phyloP scores from a whole-genome alignment of 2,888 invertebrate genomes.

The Ephialtes manifestator region DNA sequence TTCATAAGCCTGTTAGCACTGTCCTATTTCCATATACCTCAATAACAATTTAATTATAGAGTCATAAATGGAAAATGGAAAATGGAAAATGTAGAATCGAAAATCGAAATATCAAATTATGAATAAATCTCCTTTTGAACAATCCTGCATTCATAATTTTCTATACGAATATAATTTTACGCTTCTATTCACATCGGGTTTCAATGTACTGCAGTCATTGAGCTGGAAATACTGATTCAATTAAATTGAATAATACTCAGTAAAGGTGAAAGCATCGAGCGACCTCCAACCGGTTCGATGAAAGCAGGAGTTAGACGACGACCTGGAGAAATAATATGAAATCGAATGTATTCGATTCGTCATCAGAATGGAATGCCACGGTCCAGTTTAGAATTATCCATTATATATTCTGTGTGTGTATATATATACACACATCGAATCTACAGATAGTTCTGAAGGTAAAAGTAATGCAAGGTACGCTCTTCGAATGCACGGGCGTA shows the following conservation, averaged over 20 bases:
- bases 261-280: neutral
- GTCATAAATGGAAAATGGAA: neutral
- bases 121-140: conserved; percentile 11
- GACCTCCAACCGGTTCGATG: too few relatives aligned
- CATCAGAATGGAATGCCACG: neutral
- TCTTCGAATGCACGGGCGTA: conserved; percentile 72
- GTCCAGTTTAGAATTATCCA: neutral
- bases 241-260: conserved; percentile 21
- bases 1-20: too few relatives aligned
- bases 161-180: conserved; percentile 7
- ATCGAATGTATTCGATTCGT: neutral
- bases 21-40: too few relatives aligned
- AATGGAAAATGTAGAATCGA: neutral
- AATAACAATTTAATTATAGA: neutral
- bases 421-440: too few relatives aligned
- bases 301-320: neutral
- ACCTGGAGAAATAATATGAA: neutral
- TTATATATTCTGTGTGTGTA: neutral
- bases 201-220: conserved; percentile 19
- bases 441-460: neutral
- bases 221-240: conserved; percentile 3
- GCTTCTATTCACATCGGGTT: conserved; percentile 21
- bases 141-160: neutral
- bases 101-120: neutral
- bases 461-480: conserved; percentile 25